Percentiles rank a stretch among this genome's conserved stretches.
Conservation (phyloP, 2,888 invertebrate genomes). For the Dicyrtoma fusca region DNA sequence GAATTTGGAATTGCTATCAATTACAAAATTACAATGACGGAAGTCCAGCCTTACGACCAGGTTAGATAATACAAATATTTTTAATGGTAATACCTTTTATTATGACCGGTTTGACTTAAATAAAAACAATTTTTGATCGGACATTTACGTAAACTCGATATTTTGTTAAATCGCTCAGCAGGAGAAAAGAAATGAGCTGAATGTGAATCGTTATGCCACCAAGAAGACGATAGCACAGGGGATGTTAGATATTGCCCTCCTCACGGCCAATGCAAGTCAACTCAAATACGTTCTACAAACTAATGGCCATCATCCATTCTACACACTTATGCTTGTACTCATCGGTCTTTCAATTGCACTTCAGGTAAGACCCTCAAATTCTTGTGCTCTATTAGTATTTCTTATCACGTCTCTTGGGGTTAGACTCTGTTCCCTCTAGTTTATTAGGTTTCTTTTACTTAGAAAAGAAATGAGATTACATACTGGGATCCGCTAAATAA, state of each 20-base stretch:
- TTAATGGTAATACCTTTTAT: too few relatives aligned
- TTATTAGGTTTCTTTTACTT: too few relatives aligned
- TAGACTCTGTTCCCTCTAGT: too few relatives aligned
- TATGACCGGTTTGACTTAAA: too few relatives aligned
- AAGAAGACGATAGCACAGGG: constrained; percentile 92
- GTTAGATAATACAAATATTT: too few relatives aligned
- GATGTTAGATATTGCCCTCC: constrained; percentile 82
- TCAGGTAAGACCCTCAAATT: constrained; percentile 70
- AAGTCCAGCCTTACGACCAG: constrained; percentile 25
- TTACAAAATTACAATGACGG: constrained; percentile 10
- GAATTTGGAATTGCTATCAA: too few relatives aligned
- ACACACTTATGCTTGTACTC: constrained; percentile 75
- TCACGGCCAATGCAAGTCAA: constrained; percentile 78
- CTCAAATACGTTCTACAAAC: constrained; percentile 79
- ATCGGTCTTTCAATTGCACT: constrained; percentile 80
- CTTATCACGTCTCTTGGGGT: too few relatives aligned
- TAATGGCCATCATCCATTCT: constrained; percentile 82
- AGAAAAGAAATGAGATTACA: neutral
- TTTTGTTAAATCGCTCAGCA: too few relatives aligned
- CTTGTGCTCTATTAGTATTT: too few relatives aligned
- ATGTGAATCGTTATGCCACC: constrained; percentile 86
- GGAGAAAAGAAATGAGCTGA: too few relatives aligned
- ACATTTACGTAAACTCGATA: too few relatives aligned
- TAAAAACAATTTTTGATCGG: too few relatives aligned
- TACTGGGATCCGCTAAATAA: neutral